phyloP scores from a whole-genome alignment of 1,140 invertebrate genomes.

The Araneus ventricosus region DNA sequence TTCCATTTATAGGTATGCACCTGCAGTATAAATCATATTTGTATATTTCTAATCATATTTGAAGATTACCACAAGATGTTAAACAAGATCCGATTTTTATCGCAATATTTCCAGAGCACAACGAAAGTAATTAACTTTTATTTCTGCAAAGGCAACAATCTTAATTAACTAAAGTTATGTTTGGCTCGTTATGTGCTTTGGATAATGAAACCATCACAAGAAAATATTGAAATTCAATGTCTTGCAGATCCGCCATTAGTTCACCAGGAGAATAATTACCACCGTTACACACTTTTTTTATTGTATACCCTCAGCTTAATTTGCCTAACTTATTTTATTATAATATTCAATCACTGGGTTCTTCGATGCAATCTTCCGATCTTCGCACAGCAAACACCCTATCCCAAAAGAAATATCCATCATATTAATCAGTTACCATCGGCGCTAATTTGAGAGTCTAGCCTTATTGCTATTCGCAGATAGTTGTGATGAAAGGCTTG shows the following conservation, averaged over 20 bases:
- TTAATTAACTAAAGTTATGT: background rate
- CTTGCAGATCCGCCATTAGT: background rate
- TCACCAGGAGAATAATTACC: background rate
- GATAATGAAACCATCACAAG: background rate
- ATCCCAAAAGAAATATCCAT: background rate
- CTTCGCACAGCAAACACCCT: background rate
- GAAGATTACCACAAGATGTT: background rate
- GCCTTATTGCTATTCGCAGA: slow-evolving; percentile 15
- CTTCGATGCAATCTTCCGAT: background rate
- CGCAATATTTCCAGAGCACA: background rate
- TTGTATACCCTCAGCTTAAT: background rate
- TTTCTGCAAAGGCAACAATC: background rate
- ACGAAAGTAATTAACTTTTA: background rate
- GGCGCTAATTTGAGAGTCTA: background rate
- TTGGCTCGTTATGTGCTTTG: background rate
- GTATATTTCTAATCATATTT: too few species aligned
- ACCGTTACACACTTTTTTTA: background rate
- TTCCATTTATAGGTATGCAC: too few species aligned
- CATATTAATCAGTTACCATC: slow-evolving; percentile 26
- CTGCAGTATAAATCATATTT: too few species aligned
- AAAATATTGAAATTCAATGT: background rate
- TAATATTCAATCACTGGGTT: slow-evolving; percentile 13
- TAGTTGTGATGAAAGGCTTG: background rate
- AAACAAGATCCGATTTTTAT: background rate
- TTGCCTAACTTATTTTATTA: slow-evolving; percentile 26